phyloP scores from a whole-genome alignment of 2,888 invertebrate genomes.

The Helleia helle region DNA sequence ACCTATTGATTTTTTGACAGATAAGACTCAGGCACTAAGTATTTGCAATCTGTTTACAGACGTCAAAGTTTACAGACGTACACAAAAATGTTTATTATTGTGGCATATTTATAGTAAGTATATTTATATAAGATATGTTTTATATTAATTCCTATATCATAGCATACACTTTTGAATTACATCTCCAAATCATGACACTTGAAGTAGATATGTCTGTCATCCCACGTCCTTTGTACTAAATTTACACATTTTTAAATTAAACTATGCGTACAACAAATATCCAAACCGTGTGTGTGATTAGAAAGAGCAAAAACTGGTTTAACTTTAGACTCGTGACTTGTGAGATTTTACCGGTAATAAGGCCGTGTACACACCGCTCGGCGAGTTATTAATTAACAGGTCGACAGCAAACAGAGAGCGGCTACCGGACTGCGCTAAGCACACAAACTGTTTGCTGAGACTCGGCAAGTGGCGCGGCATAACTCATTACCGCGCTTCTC shows the following conservation, averaged over 20 bases:
- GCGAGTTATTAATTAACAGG: conserved; percentile 73
- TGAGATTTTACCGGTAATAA: conserved; percentile 73
- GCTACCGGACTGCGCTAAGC: conserved; percentile 66
- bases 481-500: conserved; percentile 66
- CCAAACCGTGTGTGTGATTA: conserved; percentile 52
- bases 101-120: too few species aligned
- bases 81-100: too few species aligned
- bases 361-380: conserved; percentile 67
- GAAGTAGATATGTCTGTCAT: too few species aligned
- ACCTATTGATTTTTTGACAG: too few species aligned
- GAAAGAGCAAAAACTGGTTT: conserved; percentile 57
- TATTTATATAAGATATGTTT: too few species aligned
- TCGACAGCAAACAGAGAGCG: conserved; percentile 69
- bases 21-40: too few species aligned
- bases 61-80: too few species aligned
- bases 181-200: too few species aligned
- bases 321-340: conserved; percentile 64
- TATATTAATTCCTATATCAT: too few species aligned
- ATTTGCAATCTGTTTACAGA: too few species aligned
- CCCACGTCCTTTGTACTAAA: background rate
- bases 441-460: conserved; percentile 58
- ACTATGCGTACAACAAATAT: conserved; percentile 18
- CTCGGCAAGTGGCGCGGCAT: conserved; percentile 49
- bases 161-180: too few species aligned
- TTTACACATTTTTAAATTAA: conserved; percentile 28